phyloP scores from a whole-genome alignment of 2,797 vertebrate species.

The Bradypodion ventrale region DNA sequence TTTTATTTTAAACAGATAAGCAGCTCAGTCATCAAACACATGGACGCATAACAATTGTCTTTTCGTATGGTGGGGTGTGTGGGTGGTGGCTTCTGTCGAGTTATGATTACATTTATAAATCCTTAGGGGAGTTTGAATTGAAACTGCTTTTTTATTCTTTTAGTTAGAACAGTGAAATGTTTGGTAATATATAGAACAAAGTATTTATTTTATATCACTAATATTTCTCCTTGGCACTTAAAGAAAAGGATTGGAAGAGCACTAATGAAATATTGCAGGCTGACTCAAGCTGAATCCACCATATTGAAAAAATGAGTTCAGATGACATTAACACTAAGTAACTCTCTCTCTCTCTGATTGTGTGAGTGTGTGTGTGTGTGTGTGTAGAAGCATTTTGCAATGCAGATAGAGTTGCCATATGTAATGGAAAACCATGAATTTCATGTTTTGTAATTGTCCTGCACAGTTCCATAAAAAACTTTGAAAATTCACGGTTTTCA shows the following conservation, averaged over 20 bases:
- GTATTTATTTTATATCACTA: constrained; percentile 15
- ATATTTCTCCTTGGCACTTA: not conserved
- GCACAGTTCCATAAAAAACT: too few species aligned
- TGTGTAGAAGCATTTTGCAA: not conserved
- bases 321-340: not conserved
- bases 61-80: not conserved
- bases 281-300: not conserved
- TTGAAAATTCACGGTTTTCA: too few species aligned
- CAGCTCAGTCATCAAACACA: not conserved
- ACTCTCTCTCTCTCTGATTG: too few species aligned
- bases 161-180: not conserved
- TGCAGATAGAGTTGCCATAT: too few species aligned
- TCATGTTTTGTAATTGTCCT: too few species aligned
- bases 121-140: not conserved
- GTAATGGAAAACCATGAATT: too few species aligned
- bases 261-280: not conserved
- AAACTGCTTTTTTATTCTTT: constrained; percentile 4
- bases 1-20: not conserved
- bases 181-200: not conserved
- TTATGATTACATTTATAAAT: not conserved
- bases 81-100: not conserved
- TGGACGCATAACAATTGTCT: not conserved
- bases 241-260: not conserved
- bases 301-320: not conserved
- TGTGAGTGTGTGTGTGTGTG: not conserved